Evolutionary conservation across 2,888 invertebrate genomes (phyloP).

Genomic region (Watsonalla binaria): DNA sequence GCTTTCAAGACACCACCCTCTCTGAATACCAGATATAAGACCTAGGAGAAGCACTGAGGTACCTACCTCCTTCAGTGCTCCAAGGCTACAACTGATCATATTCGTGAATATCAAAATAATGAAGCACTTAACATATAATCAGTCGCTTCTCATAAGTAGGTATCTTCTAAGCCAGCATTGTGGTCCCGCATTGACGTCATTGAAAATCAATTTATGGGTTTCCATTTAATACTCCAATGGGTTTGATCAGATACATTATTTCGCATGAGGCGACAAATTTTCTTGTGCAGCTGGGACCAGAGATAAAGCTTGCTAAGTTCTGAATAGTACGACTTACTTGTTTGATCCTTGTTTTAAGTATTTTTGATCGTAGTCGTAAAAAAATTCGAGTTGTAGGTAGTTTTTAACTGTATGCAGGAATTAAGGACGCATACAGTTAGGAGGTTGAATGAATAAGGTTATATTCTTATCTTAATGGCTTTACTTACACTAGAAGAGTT

Average conservation of each 20-base stretch:
- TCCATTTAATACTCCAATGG: conserved; percentile 61
- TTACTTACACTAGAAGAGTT: not conserved
- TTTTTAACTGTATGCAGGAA: no score
- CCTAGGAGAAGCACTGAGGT: no score
- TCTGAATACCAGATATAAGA: no score
- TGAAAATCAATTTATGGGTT: conserved; percentile 57
- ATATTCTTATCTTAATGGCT: no score
- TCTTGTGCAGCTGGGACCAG: conserved; percentile 66
- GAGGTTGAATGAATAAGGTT: no score
- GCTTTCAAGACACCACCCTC: no score
- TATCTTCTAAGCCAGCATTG: not conserved
- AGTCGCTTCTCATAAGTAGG: no score
- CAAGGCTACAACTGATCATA: no score
- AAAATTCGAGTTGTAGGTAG: not conserved
- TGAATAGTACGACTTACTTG: conserved; percentile 4
- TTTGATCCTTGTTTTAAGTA: conserved; percentile 34
- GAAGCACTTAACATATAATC: no score
- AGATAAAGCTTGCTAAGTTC: conserved; percentile 46
- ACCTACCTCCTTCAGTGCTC: no score
- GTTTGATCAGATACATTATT: conserved; percentile 69
- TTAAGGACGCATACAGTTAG: no score
- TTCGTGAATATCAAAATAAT: no score
- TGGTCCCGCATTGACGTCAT: conserved; percentile 53
- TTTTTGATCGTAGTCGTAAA: not conserved
- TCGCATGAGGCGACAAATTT: conserved; percentile 62